phyloP scores from a whole-genome alignment of 2,888 invertebrate species.

The Parascotia fuliginaria region DNA sequence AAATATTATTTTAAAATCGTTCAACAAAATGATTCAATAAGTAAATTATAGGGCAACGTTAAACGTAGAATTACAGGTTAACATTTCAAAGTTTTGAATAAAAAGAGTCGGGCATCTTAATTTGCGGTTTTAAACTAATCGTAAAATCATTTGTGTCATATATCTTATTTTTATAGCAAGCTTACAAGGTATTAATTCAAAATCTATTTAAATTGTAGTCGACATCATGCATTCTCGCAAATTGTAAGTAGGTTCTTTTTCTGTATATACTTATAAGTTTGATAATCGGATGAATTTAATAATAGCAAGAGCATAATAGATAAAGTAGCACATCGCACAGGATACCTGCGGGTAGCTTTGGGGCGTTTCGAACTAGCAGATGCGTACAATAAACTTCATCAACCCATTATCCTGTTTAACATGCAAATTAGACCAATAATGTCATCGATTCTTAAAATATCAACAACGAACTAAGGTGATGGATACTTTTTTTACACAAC shows the following conservation, averaged over 20 bases:
- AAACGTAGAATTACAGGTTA: conserved; percentile 17
- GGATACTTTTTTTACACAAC: conserved; percentile 53
- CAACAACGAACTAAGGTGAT: conserved; percentile 57
- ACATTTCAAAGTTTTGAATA: conserved; percentile 22
- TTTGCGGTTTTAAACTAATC: conserved; percentile 6
- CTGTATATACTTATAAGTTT: too few species aligned
- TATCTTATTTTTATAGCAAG: neutral
- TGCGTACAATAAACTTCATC: conserved; percentile 25
- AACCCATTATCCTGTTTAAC: conserved; percentile 38
- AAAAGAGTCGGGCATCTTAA: conserved; percentile 6
- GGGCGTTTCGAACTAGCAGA: conserved; percentile 25
- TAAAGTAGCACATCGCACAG: conserved; percentile 3
- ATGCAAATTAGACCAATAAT: conserved; percentile 61
- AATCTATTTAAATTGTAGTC: neutral
- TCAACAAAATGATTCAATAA: conserved; percentile 19
- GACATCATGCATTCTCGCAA: neutral
- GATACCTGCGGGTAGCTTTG: conserved; percentile 5
- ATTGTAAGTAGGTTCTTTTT: too few species aligned
- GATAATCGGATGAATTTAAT: conserved; percentile 28
- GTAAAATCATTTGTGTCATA: conserved; percentile 2
- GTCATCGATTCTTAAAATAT: conserved; percentile 57
- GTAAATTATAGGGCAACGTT: conserved; percentile 19
- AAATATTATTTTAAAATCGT: conserved; percentile 35
- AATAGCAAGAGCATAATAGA: conserved; percentile 4
- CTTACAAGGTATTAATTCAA: neutral